phyloP scores from a whole-genome alignment of 2,888 invertebrate genomes.

The Chrysotoxum bicinctum region DNA sequence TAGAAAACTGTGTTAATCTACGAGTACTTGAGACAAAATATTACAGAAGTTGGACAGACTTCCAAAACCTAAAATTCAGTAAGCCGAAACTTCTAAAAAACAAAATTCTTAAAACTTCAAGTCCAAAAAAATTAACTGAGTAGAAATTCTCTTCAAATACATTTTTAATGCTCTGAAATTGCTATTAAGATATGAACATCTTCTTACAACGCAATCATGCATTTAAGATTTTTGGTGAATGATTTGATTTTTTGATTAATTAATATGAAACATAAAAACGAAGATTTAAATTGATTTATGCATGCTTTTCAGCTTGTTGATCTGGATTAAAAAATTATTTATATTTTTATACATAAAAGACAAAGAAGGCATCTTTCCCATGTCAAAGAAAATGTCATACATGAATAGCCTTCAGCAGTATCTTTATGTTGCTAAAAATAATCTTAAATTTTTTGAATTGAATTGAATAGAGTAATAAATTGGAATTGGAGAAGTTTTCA shows the following conservation, averaged over 20 bases:
- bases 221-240: not conserved
- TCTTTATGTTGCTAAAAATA: not conserved
- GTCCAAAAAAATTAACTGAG: no score
- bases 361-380: not conserved
- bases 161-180: no score
- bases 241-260: not conserved
- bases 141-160: no score
- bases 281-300: not conserved
- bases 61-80: no score
- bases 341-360: not conserved
- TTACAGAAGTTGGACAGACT: no score
- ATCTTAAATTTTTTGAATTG: not conserved
- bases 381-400: not conserved
- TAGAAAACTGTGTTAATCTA: no score
- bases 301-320: not conserved
- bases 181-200: no score
- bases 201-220: not conserved
- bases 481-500: not conserved
- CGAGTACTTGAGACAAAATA: no score
- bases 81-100: no score
- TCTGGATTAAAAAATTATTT: not conserved
- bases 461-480: conserved; percentile 2
- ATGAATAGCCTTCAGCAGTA: not conserved
- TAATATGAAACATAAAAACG: not conserved
- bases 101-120: no score